Evolutionary conservation across 2,797 vertebrate species (phyloP).

Genomic region (Enteromius viviparus): DNA sequence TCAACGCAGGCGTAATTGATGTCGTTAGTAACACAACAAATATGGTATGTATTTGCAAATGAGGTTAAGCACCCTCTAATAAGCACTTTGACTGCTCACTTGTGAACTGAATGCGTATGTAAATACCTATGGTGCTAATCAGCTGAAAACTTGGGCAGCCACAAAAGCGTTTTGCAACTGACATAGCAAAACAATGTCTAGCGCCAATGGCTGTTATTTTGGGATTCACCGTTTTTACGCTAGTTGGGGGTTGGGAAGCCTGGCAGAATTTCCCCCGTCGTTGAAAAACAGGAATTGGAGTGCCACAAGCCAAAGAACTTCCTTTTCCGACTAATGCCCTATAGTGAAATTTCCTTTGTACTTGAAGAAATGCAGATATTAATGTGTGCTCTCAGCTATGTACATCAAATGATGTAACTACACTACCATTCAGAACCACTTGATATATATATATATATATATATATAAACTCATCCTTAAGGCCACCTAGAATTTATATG

Average conservation of each 20-base stretch:
- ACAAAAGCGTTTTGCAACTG: not conserved
- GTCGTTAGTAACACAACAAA: not conserved
- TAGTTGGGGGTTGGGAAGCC: not conserved
- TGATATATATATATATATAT: not conserved
- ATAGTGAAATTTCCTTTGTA: not conserved
- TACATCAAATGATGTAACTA: not conserved
- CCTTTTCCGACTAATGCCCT: slow-evolving; percentile 1
- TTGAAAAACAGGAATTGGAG: slow-evolving; percentile 46
- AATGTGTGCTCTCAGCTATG: not conserved
- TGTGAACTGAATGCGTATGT: not conserved
- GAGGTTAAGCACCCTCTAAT: not conserved
- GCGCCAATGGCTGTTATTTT: not conserved
- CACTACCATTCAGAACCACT: not conserved
- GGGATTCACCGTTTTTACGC: slow-evolving; percentile 10
- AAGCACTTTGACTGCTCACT: not conserved
- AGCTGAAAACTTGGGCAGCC: not conserved
- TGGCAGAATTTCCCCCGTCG: slow-evolving; percentile 30
- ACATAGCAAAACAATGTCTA: slow-evolving; percentile 7
- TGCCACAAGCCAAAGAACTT: not conserved
- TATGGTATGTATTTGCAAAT: not conserved
- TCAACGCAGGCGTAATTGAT: slow-evolving; percentile 5
- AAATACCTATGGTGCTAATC: not conserved
- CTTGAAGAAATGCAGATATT: not conserved
- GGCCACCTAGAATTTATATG: not conserved
- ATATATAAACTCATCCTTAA: not conserved